phyloP scores from a whole-genome alignment of 2,888 invertebrate species.

The Conistra vaccinii region DNA sequence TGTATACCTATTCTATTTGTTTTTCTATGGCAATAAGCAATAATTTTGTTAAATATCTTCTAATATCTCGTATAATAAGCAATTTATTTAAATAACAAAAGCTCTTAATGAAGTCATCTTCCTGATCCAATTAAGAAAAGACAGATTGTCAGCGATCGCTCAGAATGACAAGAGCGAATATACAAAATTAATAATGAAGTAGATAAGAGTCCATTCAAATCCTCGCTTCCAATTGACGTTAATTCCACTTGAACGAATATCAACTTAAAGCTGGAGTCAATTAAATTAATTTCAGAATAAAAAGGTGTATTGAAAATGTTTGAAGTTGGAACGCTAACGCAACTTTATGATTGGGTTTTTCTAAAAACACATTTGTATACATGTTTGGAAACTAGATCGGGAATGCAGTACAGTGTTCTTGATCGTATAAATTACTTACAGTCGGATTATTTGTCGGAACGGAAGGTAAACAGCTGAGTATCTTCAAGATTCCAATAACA shows the following conservation, averaged over 20 bases:
- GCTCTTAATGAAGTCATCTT: constrained; percentile 13
- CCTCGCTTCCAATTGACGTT: neutral
- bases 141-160: constrained; percentile 41
- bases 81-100: constrained; percentile 17
- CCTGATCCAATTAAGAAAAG: constrained; percentile 38
- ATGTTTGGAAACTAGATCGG: neutral
- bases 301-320: neutral
- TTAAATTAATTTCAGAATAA: neutral
- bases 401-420: neutral
- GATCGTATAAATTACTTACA: constrained; percentile 36
- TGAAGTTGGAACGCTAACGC: neutral
- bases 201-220: neutral
- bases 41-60: neutral
- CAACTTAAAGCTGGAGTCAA: neutral
- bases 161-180: constrained; percentile 6
- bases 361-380: neutral
- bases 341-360: neutral
- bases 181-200: constrained; percentile 42
- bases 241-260: neutral
- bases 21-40: neutral
- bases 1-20: neutral
- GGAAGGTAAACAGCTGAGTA: constrained; percentile 2
- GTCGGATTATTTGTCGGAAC: constrained; percentile 7
- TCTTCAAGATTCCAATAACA: neutral
- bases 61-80: neutral